Evolutionary conservation across 2,888 invertebrate species (phyloP), one percentile per base, ranked within the genome.

Genomic region (Stomorhina lunata): DNA sequence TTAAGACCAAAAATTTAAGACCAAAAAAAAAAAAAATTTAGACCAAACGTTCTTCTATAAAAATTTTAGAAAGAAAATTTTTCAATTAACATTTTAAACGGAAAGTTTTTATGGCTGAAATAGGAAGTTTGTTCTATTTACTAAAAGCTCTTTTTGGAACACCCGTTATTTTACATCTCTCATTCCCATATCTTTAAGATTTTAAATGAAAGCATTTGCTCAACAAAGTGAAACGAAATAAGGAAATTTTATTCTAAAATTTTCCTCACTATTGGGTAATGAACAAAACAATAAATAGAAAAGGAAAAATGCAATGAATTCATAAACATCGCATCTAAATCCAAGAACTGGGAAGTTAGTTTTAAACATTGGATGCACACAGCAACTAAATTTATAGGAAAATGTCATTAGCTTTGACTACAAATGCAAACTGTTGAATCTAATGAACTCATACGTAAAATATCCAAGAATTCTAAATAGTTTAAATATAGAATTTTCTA

Each of bases 401-500:
- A 55, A 55, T 65, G 29, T 55, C n/a, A n/a, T n/a, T n/a, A n/a
- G n/a, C n/a, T 50, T 72, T 53, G 40, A 5, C 29, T 53, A 43
- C 15, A 71, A 48, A 53, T 34, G 40, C 25, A 45, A 78, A 65
- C 65, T 71, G 55, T 65, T 72, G 55, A 63, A 53, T 55, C 15
- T 63, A 5, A 32, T 61, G 53, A 77, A 45, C 32, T 63, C n/a
- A 40, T 25, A 61, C 15, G 37, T 37, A 77, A 59, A 68, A 40
- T 76, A 20, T 4, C 12, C 12, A 66, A 50, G 6, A 77, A 50
- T 17, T 50, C 59, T 7, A 17, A 40, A 73, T 17, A n/a, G n/a
- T n/a, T n/a, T n/a, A n/a, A n/a, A n/a, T n/a, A n/a, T n/a, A n/a
- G n/a, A n/a, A n/a, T n/a, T n/a, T n/a, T n/a, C n/a, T n/a, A n/a